Evolutionary conservation across 2,888 invertebrate genomes (phyloP).

Genomic region (Geotrupes spiniger): DNA sequence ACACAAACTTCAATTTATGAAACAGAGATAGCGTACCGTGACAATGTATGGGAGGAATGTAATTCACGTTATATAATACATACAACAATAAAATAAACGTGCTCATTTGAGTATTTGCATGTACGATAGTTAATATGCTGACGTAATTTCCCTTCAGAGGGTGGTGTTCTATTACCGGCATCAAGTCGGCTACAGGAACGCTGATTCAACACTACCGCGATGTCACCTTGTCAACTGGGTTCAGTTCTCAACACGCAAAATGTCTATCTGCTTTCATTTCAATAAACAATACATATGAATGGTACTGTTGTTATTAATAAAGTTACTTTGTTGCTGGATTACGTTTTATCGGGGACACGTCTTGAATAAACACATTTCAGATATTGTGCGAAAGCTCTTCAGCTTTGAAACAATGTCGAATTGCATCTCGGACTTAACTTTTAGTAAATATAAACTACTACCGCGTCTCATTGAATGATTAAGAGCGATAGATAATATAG

Average conservation of each 20-base stretch:
- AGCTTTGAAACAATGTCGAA: no score
- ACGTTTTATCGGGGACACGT: background rate
- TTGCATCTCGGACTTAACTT: no score
- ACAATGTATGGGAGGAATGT: no score
- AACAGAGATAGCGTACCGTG: no score
- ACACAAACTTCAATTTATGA: no score
- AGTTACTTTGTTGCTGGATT: constrained; percentile 5
- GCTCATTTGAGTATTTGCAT: constrained; percentile 24
- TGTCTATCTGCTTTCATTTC: constrained; percentile 6
- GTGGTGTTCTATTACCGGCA: constrained; percentile 32
- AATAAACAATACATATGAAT: constrained; percentile 6
- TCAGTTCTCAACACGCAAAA: constrained; percentile 4
- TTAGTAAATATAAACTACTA: no score
- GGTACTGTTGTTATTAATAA: background rate
- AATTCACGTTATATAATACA: background rate
- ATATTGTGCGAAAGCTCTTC: no score
- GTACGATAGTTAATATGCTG: constrained; percentile 38
- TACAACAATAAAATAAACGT: constrained; percentile 24
- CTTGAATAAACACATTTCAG: no score
- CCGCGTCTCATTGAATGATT: no score
- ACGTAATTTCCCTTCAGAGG: constrained; percentile 42
- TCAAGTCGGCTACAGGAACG: constrained; percentile 26
- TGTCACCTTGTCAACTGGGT: constrained; percentile 32
- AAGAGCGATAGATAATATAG: no score
- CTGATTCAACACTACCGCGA: constrained; percentile 33